Evolutionary conservation across 1,140 invertebrate genomes (phyloP), one percentile per base, ranked within the genome.

Genomic region (Wasmannia auropunctata): DNA sequence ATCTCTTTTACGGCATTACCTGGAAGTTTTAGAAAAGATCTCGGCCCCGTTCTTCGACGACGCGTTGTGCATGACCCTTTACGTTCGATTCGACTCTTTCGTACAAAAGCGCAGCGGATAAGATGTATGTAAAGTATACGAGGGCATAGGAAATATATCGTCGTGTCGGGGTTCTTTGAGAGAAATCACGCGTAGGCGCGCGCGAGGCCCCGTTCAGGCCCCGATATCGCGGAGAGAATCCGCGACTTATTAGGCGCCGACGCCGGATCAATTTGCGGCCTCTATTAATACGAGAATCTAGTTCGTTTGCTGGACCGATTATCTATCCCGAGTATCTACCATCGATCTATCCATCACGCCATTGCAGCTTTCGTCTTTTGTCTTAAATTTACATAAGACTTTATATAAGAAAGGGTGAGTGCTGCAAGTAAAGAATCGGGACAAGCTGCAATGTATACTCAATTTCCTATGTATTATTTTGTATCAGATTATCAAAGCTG

Each of bases 201-300:
- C 69, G 75, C 60, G 89, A 56, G 74, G 22, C 76, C 72, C 28
- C 85, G 67, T 70, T 69, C 63, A 63, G 56, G 31, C 34, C 65
- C 25, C 34, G 46, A n/a, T 65, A 58, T 88, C 77, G 62, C 31
- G 19, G 76, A 81, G 75, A 81, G 75, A 69, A 90, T 88, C 88
- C 90, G 79, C 90, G 92, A 92, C 91, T 92, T 92, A 92, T 92
- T 91, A 92, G 92, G 90, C 88, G 88, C 90, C 92, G 92, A 87
- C 90, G 70, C 85, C 87, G 51, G 46, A 70, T 87, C 87, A 76
- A 90, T 91, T 90, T 85, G 58, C 86, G 14, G 65, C 86, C 56
- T 86, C 75, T 89, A 88, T 90, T 88, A 89, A 86, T 77, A 81
- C 49, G 25, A 70, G 63, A 77, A 80, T 77, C 54, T 70, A 37